Percentiles rank a stretch among this genome's conserved stretches.
phyloP scores from a whole-genome alignment of 2,797 vertebrate genomes.

The Yasuhikotakia modesta region DNA sequence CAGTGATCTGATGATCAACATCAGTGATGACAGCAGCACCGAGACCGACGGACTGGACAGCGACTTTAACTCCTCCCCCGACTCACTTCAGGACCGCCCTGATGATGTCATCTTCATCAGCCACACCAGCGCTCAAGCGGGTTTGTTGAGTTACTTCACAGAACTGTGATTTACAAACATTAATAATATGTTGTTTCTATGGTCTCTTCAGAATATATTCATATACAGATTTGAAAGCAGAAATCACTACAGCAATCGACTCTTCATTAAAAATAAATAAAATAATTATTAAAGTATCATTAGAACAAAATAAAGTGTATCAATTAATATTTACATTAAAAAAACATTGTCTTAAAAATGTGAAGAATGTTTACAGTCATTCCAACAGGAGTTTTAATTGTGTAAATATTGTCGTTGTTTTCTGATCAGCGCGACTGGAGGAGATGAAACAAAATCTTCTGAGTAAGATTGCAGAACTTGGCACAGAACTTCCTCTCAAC shows the following conservation, averaged over 20 bases:
- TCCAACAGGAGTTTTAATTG: not conserved
- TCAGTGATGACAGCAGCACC: conserved; percentile 94
- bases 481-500: conserved; percentile 95
- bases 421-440: conserved; percentile 85
- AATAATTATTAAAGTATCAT: no score
- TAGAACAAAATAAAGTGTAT: no score
- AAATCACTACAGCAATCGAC: no score
- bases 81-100: conserved; percentile 85
- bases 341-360: no score
- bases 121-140: conserved; percentile 75
- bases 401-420: no score
- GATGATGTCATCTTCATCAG: conserved; percentile 92
- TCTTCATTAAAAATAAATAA: no score
- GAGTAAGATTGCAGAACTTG: conserved; percentile 85
- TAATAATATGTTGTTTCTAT: no score
- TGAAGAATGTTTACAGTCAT: no score
- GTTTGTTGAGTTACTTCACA: conserved; percentile 54
- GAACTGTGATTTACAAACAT: no score
- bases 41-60: conserved; percentile 94
- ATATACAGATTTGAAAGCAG: no score
- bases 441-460: conserved; percentile 89
- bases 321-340: no score
- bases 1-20: conserved; percentile 85
- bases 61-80: conserved; percentile 94
- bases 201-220: no score